Conservation (phyloP, 2,888 invertebrate species). For the Neoascia interrupta region DNA sequence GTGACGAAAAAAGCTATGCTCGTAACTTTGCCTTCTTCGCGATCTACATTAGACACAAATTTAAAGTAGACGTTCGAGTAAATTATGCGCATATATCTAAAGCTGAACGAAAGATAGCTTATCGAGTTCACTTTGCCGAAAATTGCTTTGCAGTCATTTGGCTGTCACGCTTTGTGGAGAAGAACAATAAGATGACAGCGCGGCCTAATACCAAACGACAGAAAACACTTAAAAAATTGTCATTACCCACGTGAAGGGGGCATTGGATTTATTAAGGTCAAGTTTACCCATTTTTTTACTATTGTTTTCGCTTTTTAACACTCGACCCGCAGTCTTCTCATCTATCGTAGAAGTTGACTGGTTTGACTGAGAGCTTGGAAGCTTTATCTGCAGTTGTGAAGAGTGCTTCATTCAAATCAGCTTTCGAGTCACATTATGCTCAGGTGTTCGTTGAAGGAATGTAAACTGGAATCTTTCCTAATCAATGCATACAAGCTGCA, state of each 20-base stretch:
- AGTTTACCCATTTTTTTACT: too few relatives aligned
- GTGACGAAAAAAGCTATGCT: not conserved
- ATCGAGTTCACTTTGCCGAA: slow-evolving; percentile 51
- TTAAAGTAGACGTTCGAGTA: not conserved
- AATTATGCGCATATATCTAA: slow-evolving; percentile 41
- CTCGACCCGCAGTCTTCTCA: not conserved
- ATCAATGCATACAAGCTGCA: too few relatives aligned
- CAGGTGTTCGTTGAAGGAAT: too few relatives aligned
- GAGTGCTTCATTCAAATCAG: too few relatives aligned
- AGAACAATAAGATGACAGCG: slow-evolving; percentile 41
- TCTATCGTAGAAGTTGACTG: not conserved
- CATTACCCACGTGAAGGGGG: slow-evolving; percentile 9
- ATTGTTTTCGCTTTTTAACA: slow-evolving; percentile 1
- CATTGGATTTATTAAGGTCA: slow-evolving; percentile 46
- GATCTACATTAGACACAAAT: slow-evolving; percentile 21
- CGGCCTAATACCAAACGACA: slow-evolving; percentile 4
- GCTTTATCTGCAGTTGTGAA: too few relatives aligned
- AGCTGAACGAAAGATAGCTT: slow-evolving; percentile 37
- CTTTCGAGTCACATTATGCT: too few relatives aligned
- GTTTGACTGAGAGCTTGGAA: too few relatives aligned
- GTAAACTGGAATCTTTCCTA: too few relatives aligned
- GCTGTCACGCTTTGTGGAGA: slow-evolving; percentile 50
- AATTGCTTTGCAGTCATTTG: slow-evolving; percentile 47
- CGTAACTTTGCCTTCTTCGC: too few relatives aligned
- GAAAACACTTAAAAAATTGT: slow-evolving; percentile 43